Evolutionary conservation across 2,113 vertebrate genomes (phyloP), one percentile per base, ranked within the genome.

Genomic region (Varanus komodoensis): DNA sequence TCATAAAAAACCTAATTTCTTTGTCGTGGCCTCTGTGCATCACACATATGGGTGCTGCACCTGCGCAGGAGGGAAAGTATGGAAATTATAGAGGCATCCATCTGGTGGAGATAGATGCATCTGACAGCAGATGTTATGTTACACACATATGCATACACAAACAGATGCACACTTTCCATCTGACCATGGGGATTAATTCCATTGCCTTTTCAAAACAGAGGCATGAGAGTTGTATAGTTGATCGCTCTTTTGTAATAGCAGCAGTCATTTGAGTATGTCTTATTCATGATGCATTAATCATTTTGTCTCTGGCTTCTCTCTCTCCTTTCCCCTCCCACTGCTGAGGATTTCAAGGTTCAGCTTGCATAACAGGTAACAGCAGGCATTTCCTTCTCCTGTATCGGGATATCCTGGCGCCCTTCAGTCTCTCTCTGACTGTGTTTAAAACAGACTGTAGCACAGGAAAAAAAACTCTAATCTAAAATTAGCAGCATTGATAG

Each of bases 331-430:
- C 93, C 89, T 93, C 94, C 95, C 96, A 88, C 86, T 94, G 80
- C 96, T 95, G 82, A 94, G 95, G 96, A 96, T 97, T 97, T 97
- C 94, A 95, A 97, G 97, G 96, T 95, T 96, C 94, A 96, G 92
- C 98, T 98, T 99, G 98, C 98, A 99, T 99, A 99, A 99, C 99
- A 99, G 99, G 99, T 99, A 99, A 98, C 98, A 98, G 98, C 98
- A 99, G 98, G 98, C 99, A 98, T 98, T 99, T 99, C 99, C 99
- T 98, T 92, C 98, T 99, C 98, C 99, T 98, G 98, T 97, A 96
- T 96, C 98, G 98, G 99, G 99, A 99, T 98, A 99, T 99, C 99
- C 99, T 99, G 99, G 99, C 99, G 99, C 98, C 99, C 97, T 97
- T 95, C 98, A 98, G 99, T 99, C 99, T 98, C 98, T 98, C 97